A percentile compares a stretch with the other conserved stretches of the same genome.
These are phyloP conservation scores for Cryptocheilus praepositus DNA, from an alignment of 2,888 invertebrate species.

Conservation along the genomic window DNA sequence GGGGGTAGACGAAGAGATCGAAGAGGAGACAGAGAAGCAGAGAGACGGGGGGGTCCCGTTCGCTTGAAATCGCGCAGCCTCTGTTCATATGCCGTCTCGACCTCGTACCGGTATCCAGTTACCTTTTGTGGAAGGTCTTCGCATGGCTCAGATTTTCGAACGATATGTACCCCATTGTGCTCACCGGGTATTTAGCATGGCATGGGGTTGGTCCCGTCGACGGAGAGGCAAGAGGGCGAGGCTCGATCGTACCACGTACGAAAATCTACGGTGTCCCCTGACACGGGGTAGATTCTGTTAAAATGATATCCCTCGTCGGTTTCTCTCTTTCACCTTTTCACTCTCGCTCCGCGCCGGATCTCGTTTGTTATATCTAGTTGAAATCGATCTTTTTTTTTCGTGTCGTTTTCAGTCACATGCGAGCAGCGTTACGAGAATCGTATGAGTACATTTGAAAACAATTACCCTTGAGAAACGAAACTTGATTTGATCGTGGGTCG, in stretches of 20 bases:
- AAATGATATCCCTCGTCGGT: conserved; percentile 61
- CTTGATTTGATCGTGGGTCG: too few species aligned
- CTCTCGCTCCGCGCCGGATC: conserved; percentile 33
- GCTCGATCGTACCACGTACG: conserved; percentile 42
- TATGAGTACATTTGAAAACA: too few species aligned
- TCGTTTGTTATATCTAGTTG: conserved; percentile 47
- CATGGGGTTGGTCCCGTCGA: conserved; percentile 57
- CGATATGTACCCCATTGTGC: conserved; percentile 69
- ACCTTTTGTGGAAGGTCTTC: conserved; percentile 72
- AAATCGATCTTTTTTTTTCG: conserved; percentile 49
- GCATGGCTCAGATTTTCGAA: conserved; percentile 68
- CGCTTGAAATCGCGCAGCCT: conserved; percentile 63
- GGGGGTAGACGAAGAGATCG: conserved; percentile 20
- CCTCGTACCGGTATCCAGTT: conserved; percentile 70
- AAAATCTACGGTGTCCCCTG: conserved; percentile 63
- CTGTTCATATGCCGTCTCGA: conserved; percentile 68
- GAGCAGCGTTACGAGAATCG: background rate
- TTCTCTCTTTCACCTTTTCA: conserved; percentile 15
- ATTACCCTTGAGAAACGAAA: too few species aligned
- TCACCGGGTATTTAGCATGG: conserved; percentile 69
- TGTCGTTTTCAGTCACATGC: conserved; percentile 5
- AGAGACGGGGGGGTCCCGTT: conserved; percentile 41
- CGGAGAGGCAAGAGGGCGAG: conserved; percentile 32
- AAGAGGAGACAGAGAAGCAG: conserved; percentile 7
- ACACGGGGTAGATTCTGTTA: conserved; percentile 72